Conservation (phyloP, 2,888 invertebrate species). For the Caradrina clavipalpis region DNA sequence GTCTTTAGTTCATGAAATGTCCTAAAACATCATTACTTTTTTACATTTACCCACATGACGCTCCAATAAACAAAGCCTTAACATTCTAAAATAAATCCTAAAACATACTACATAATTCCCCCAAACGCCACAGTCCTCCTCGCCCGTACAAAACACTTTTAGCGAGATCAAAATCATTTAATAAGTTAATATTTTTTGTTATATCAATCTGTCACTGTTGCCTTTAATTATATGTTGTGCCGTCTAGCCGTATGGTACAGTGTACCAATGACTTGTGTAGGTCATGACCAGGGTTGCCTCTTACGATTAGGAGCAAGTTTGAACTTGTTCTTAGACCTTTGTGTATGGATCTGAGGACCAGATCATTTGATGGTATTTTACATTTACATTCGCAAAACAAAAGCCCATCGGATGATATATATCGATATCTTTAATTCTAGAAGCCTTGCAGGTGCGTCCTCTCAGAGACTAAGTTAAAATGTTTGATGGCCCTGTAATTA, state of each 20-base stretch:
- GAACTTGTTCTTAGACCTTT: constrained; percentile 10
- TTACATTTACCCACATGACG: too few species aligned
- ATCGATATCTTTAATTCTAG: too few species aligned
- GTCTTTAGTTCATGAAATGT: too few species aligned
- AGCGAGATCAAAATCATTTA: constrained; percentile 60
- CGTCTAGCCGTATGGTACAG: constrained; percentile 72
- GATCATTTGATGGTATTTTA: not conserved
- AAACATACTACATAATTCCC: not conserved
- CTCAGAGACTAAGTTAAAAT: too few species aligned
- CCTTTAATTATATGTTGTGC: constrained; percentile 80
- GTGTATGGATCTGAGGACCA: not conserved
- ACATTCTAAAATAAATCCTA: too few species aligned
- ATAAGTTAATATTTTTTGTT: constrained; percentile 71
- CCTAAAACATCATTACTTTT: too few species aligned
- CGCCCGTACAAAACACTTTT: constrained; percentile 43
- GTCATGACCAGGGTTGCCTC: constrained; percentile 69
- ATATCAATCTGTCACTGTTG: constrained; percentile 82
- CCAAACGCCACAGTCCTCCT: constrained; percentile 34
- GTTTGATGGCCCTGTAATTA: too few species aligned
- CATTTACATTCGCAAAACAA: too few species aligned
- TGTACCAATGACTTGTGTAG: constrained; percentile 78
- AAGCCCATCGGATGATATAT: too few species aligned
- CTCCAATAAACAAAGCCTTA: too few species aligned
- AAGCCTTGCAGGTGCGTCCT: too few species aligned
- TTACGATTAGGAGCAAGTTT: constrained; percentile 3